Evolutionary conservation across 2,797 vertebrate species (phyloP).

Genomic region (Cottoperca gobio): DNA sequence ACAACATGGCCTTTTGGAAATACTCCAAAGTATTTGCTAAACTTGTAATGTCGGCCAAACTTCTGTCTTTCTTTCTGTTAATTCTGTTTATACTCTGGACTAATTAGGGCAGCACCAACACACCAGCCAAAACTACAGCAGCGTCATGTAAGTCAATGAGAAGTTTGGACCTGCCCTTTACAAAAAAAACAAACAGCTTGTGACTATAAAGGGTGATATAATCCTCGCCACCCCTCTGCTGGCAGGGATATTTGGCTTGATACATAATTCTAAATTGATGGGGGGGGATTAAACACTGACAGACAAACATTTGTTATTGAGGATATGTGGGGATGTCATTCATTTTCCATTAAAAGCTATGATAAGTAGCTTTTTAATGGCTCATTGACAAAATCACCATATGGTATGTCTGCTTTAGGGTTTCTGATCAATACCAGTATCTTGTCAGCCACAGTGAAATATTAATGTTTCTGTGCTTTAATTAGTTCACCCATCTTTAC

Average conservation of each 20-base stretch:
- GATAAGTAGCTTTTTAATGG: slow-evolving; percentile 24
- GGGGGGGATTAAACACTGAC: slow-evolving; percentile 11
- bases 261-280: slow-evolving; percentile 34
- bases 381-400: slow-evolving; percentile 15
- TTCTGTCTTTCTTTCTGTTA: slow-evolving; percentile 5
- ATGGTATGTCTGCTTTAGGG: background rate
- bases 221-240: background rate
- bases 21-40: background rate
- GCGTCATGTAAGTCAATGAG: slow-evolving; percentile 47
- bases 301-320: slow-evolving; percentile 9
- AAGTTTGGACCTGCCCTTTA: slow-evolving; percentile 12
- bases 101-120: slow-evolving; percentile 63
- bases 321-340: background rate
- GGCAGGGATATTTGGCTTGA: background rate
- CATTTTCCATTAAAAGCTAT: slow-evolving; percentile 4
- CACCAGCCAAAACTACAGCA: slow-evolving; percentile 52
- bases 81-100: slow-evolving; percentile 63
- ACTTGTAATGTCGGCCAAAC: background rate
- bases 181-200: background rate
- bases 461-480: background rate
- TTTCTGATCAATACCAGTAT: slow-evolving; percentile 38
- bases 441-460: background rate
- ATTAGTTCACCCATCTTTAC: background rate
- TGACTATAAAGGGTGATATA: background rate
- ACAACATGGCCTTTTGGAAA: background rate